Evolutionary conservation across 2,797 vertebrate genomes (phyloP), one percentile per base, ranked within the genome.

Genomic region (Sparus aurata): DNA sequence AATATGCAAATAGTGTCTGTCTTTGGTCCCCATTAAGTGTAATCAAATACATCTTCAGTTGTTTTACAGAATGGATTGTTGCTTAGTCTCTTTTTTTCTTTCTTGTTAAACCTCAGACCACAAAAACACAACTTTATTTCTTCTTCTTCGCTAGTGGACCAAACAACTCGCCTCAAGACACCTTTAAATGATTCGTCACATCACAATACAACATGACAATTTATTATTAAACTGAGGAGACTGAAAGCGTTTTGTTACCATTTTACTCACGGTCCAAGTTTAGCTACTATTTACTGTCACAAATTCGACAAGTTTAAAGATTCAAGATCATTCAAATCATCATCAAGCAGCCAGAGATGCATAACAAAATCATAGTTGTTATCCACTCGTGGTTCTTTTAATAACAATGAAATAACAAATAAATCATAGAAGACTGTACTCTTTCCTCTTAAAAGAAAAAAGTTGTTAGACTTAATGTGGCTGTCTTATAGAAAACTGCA

Each of bases 11-110:
- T 16, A 55, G 41, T 7, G 58, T 57, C 34, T 27, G 49, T 45
- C 80, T 79, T 64, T 66, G 45, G 74, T 84, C 58, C 7, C n/a
- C 38, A 58, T 78, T 27, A 78, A 64, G 45, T 65, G 45, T 52
- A 47, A 65, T 77, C 17, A 70, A 80, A 84, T 69, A 70, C 49
- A 66, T 52, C 22, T 54, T 78, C 10, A 69, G 13, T n/a, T 66
- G 18, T 80, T 77, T 80, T 30, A 61, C 41, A 66, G 0, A 57
- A 62, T 58, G 1, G 12, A 45, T 70, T 30, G 45, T 49, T 67
- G 2, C 22, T 75, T 47, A 62, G 63, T 25, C 8, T 34, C 7
- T 8, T 34, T 34, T 41, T 73, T 65, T 76, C n/a, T 70, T 67
- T 73, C 22, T 41, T 45, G 1, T 27, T 69, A 17, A 73, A 20